Conservation (phyloP, 2,888 invertebrate species). For the Epirrita christyi region DNA sequence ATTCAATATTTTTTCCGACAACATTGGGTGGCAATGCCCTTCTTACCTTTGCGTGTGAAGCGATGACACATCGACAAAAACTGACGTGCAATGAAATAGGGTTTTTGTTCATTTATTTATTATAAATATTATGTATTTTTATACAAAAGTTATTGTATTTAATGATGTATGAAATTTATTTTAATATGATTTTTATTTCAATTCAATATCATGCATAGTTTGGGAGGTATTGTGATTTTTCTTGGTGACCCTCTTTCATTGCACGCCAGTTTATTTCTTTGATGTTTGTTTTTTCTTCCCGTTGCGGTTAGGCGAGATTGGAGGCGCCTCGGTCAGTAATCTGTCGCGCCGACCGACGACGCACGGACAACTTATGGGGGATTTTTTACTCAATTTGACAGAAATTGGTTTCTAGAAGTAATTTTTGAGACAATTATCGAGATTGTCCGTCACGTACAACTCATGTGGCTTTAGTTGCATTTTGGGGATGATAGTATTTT, state of each 20-base stretch:
- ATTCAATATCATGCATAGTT: too few relatives aligned
- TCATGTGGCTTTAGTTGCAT: conserved; percentile 2
- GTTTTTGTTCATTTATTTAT: too few relatives aligned
- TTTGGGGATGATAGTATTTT: conserved; percentile 17
- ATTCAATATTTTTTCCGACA: conserved; percentile 11
- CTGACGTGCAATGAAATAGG: too few relatives aligned
- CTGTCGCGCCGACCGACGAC: conserved; percentile 61
- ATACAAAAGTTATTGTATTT: too few relatives aligned
- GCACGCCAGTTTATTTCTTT: conserved; percentile 61
- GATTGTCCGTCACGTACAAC: conserved; percentile 38
- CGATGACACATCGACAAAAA: conserved; percentile 70
- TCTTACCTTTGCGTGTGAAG: conserved; percentile 58
- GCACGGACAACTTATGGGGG: conserved; percentile 37
- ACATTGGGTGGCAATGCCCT: conserved; percentile 56
- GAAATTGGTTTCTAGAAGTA: conserved; percentile 52
- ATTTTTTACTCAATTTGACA: conserved; percentile 55
- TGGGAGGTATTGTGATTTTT: too few relatives aligned
- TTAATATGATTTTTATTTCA: too few relatives aligned
- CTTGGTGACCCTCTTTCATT: too few relatives aligned
- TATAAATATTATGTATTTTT: too few relatives aligned
- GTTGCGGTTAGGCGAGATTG: conserved; percentile 59
- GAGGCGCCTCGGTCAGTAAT: conserved; percentile 68
- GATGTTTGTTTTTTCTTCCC: conserved; percentile 41
- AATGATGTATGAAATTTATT: too few relatives aligned
- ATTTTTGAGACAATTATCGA: conserved; percentile 44